A percentile compares a stretch with the other conserved stretches of the same genome.
phyloP scores from a whole-genome alignment of 2,797 vertebrate genomes.

The Cyprinella venusta region DNA sequence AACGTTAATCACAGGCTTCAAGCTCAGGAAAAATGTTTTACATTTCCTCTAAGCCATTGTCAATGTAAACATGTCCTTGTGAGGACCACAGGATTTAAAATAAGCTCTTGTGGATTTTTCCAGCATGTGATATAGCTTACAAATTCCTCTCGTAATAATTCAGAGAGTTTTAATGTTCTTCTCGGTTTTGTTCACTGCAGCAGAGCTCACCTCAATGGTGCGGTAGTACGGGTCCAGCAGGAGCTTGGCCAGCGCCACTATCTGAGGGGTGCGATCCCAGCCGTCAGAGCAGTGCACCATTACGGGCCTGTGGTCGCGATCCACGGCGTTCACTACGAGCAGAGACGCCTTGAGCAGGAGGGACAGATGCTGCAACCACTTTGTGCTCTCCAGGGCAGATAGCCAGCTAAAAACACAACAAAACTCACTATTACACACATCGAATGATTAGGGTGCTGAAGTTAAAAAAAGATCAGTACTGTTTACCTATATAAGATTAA shows the following conservation, averaged over 20 bases:
- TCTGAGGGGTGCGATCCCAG: conserved; percentile 98
- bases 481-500: not conserved
- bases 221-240: conserved; percentile 96
- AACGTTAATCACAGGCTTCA: not conserved
- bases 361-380: conserved; percentile 97
- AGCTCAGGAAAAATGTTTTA: conserved; percentile 8
- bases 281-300: conserved; percentile 97
- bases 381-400: conserved; percentile 97
- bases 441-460: too few relatives aligned
- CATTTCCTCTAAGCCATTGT: conserved; percentile 11
- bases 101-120: conserved; percentile 27
- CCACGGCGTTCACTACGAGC: conserved; percentile 90
- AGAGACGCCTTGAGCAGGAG: conserved; percentile 92
- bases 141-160: not conserved
- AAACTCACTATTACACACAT: not conserved
- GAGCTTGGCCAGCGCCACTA: conserved; percentile 93
- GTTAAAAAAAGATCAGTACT: not conserved
- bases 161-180: not conserved
- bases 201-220: conserved; percentile 88
- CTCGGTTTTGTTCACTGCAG: not conserved
- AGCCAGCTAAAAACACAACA: conserved; percentile 85
- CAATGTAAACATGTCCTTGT: conserved; percentile 28
- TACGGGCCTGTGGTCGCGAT: conserved; percentile 91
- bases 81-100: conserved; percentile 18
- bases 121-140: conserved; percentile 39